These are phyloP conservation scores for Agapornis roseicollis DNA, from an alignment of 2,113 vertebrate genomes.

Conservation along the genomic window DNA sequence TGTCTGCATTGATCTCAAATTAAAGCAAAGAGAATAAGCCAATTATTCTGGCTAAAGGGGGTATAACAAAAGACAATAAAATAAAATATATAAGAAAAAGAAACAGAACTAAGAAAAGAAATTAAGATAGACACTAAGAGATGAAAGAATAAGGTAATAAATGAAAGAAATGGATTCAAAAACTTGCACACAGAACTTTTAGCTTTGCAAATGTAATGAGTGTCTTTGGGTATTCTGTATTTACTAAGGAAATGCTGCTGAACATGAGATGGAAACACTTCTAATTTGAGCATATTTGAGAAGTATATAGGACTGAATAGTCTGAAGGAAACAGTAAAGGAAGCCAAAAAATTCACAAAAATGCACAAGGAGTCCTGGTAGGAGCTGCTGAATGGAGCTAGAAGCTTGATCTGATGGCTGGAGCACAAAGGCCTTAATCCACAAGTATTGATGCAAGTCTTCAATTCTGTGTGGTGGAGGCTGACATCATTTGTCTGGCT, in stretches of 20 bases:
- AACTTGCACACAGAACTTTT: background rate
- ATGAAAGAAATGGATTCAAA: background rate
- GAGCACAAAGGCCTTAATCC: background rate
- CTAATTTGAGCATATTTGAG: background rate
- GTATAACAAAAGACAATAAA: background rate
- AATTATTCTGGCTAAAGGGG: background rate
- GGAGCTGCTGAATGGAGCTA: background rate
- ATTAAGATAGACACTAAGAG: background rate
- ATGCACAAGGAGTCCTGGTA: background rate
- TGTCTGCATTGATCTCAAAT: background rate
- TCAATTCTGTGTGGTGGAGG: background rate
- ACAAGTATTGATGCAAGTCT: background rate
- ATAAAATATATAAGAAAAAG: background rate
- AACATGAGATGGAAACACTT: background rate
- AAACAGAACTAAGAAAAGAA: background rate
- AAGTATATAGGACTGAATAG: background rate
- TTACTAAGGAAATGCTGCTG: background rate
- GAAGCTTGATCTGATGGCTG: background rate
- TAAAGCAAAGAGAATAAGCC: background rate
- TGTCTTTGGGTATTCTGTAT: background rate
- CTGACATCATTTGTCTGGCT: background rate
- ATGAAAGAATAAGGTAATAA: background rate
- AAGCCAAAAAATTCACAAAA: background rate
- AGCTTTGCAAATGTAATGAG: background rate
- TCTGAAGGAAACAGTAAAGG: background rate